Base-by-base conservation (phyloP, 2,888 invertebrate genomes). In the Gisinianus flammeolus region DNA sequence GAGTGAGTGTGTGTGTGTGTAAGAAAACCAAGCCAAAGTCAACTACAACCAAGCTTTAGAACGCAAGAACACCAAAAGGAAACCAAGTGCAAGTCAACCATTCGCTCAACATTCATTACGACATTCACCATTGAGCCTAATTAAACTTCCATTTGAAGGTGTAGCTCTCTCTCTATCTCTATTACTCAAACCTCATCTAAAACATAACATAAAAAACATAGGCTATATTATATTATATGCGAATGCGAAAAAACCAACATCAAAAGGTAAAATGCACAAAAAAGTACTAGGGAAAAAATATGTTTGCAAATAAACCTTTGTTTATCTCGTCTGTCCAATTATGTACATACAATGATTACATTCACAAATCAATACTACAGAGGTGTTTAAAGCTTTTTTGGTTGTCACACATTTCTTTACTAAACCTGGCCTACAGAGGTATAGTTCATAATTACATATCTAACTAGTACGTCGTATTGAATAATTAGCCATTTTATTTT, bases 41-140 rank as follows among this genome's bases (percentile, higher is more conserved):
- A 44, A 44, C 12, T 44, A 19, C 2, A 44, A 44, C 44, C 44
- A 44, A 44, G 19, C 44, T 26, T 64, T 16, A n/a, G 3, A 64
- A 24, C 26, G 0, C 22, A 31, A 30, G 67, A 67, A 33, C 22
- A 31, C 28, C 24, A 64, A 30, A 67, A 54, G 54, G 12, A 70
- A 28, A 73, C 73, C 73, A 73, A 73, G 73, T 73, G 73, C 35
- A 73, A 70, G 62, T 35, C 31, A 58, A 52, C 70, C 70, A 70
- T 70, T 70, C 70, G 28, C 70, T 70, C 70, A 52, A 62, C 73
- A 73, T 73, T 73, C 73, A 73, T 73, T 73, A 62, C 73, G 73
- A 73, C 73, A 73, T 73, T 73, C 73, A 73, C 73, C 73, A 73
- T 73, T 73, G 73, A 73, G 62, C 24, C 24, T 73, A 73, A 73